phyloP scores from a whole-genome alignment of 2,888 invertebrate genomes.

The Tetanocera ferruginea region DNA sequence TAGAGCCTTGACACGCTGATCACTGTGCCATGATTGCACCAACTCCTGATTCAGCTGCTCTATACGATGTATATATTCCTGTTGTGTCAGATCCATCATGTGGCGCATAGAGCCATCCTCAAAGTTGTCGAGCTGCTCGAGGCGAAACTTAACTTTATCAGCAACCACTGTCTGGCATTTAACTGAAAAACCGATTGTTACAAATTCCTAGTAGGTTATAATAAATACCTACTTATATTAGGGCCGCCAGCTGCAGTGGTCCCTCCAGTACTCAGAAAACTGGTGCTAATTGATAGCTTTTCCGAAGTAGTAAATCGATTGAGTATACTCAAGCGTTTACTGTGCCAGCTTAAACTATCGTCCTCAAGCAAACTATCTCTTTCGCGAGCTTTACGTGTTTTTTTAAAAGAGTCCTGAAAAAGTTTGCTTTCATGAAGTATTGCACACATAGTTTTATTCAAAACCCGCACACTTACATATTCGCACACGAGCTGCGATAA shows the following conservation, averaged over 20 bases:
- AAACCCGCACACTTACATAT: conserved; percentile 55
- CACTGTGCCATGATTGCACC: conserved; percentile 91
- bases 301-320: conserved; percentile 94
- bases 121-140: conserved; percentile 95
- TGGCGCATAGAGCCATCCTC: conserved; percentile 90
- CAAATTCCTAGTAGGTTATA: neutral
- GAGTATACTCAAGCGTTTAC: conserved; percentile 82
- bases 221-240: conserved; percentile 76
- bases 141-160: conserved; percentile 89
- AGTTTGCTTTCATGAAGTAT: neutral
- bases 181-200: conserved; percentile 76
- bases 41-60: conserved; percentile 93
- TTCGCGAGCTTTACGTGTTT: conserved; percentile 50
- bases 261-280: conserved; percentile 82
- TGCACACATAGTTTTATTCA: neutral
- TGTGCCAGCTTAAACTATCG: conserved; percentile 80
- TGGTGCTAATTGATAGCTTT: conserved; percentile 90
- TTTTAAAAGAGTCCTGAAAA: conserved; percentile 58
- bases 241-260: conserved; percentile 68
- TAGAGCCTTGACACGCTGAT: conserved; percentile 94
- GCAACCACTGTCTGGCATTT: conserved; percentile 83
- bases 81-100: conserved; percentile 91
- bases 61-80: conserved; percentile 90
- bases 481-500: conserved; percentile 74
- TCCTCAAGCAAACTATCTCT: conserved; percentile 63